Percentiles rank a stretch among this genome's conserved stretches.
Evolutionary conservation across 1,140 invertebrate genomes (phyloP).

Genomic region (Lordiphosa stackelbergi): DNA sequence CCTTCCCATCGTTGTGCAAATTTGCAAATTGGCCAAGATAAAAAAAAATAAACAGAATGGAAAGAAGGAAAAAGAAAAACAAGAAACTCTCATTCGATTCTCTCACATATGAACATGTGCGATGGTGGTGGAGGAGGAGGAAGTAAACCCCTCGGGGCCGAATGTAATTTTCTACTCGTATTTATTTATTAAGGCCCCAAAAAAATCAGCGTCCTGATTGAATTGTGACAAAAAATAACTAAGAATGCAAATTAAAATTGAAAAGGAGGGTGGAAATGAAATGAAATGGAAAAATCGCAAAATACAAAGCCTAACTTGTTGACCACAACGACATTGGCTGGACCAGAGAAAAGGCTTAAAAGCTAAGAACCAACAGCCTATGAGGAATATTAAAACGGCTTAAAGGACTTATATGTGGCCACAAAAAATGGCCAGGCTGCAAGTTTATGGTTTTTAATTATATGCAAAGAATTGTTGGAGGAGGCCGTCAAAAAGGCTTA

Average conservation of each 20-base stretch:
- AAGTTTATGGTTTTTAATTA: constrained; percentile 61
- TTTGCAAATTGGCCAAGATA: constrained; percentile 71
- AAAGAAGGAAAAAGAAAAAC: constrained; percentile 8
- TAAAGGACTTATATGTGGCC: constrained; percentile 65
- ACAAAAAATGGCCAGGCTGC: constrained; percentile 24
- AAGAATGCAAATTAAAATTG: constrained; percentile 67
- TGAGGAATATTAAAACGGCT: constrained; percentile 16
- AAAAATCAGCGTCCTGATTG: constrained; percentile 61
- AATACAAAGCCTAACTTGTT: constrained; percentile 42
- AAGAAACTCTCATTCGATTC: background rate
- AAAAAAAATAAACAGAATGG: constrained; percentile 30
- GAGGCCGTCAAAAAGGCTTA: constrained; percentile 64
- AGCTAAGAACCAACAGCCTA: constrained; percentile 32
- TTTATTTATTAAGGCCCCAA: constrained; percentile 66
- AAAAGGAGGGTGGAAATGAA: constrained; percentile 19
- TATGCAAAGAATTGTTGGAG: constrained; percentile 63
- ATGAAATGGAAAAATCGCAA: constrained; percentile 24
- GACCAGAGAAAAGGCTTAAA: constrained; percentile 16
- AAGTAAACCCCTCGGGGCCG: constrained; percentile 52
- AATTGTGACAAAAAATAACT: constrained; percentile 59
- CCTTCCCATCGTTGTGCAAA: constrained; percentile 58
- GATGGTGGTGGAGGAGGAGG: background rate
- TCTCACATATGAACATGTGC: too few relatives aligned
- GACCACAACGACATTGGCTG: constrained; percentile 37
- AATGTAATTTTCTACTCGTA: constrained; percentile 68